Percentiles rank a stretch among this genome's conserved stretches.
Evolutionary conservation across 2,888 invertebrate species (phyloP).

Genomic region (Amphipyra tragopoginis): DNA sequence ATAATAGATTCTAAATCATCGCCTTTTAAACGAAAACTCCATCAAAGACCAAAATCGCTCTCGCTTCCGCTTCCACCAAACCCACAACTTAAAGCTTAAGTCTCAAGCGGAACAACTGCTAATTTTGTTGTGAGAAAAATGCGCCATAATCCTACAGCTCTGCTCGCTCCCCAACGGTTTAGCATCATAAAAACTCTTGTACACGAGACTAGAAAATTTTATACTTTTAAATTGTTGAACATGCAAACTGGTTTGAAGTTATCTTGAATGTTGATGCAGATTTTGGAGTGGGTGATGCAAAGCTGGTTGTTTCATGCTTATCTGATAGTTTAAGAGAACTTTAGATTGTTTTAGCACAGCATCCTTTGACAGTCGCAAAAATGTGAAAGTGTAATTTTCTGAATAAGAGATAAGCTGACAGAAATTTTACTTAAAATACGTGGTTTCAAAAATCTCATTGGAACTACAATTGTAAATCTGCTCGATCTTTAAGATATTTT

Average conservation of each 20-base stretch:
- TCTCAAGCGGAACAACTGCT: slow-evolving; percentile 49
- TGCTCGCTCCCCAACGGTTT: slow-evolving; percentile 36
- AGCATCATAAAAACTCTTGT: slow-evolving; percentile 51
- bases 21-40: no score
- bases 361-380: no score
- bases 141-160: slow-evolving; percentile 50
- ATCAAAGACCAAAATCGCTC: slow-evolving; percentile 1
- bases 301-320: not conserved
- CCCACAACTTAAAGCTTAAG: slow-evolving; percentile 42
- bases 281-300: slow-evolving; percentile 4
- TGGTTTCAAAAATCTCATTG: no score
- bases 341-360: no score
- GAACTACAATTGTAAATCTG: no score
- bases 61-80: slow-evolving; percentile 7
- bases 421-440: no score
- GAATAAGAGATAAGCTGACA: no score
- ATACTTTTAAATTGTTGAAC: slow-evolving; percentile 42
- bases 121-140: slow-evolving; percentile 59
- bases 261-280: slow-evolving; percentile 23
- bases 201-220: slow-evolving; percentile 42
- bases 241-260: slow-evolving; percentile 45
- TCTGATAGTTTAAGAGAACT: not conserved
- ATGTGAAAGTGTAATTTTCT: no score
- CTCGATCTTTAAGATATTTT: no score
- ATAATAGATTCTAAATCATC: no score